Evolutionary conservation across 1,140 invertebrate species (phyloP), one percentile per base, ranked within the genome.

Genomic region (Nomia melanderi): DNA sequence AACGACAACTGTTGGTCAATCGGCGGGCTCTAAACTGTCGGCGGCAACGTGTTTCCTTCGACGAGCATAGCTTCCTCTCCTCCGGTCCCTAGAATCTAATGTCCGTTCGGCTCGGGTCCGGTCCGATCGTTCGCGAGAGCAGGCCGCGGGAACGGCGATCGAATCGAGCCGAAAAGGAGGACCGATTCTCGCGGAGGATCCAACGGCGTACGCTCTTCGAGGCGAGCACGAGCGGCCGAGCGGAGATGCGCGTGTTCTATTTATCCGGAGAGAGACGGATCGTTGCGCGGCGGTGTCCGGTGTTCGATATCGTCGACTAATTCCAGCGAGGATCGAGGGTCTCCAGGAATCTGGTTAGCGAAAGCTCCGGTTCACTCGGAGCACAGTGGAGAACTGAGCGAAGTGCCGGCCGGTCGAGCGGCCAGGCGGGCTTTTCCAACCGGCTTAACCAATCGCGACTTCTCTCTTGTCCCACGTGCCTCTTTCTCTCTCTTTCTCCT

Each of bases 331-430:
- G 17, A 39, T 39, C 14, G 47, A 44, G 50, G 57, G 33, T 65
- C 60, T 62, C 47, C 25, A 23, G 5, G 50, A 31, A 31, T 65
- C 25, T 47, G 50, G 25, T 36, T 54, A 36, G 44, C 76, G 63
- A 82, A 85, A 85, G 83, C 82, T 84, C 82, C 81, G 82, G 59
- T 77, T 88, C 76, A 80, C 77, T 85, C 83, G 82, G 78, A 88
- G 82, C 82, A 79, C 85, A 83, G 86, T 84, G 78, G 81, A 86
- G 86, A 82, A 89, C 88, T 89, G 87, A 89, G 80, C 83, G 60
- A 82, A 81, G 82, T 87, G 83, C 88, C 87, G 86, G 86, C 87
- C 87, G 87, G 88, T 80, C 82, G 85, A 81, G 82, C 77, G 77
- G 62, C 79, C 82, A 85, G 81, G 73, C 84, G 81, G 79, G 83